Base-by-base conservation (phyloP, 2,888 invertebrate species). In the Arrhopalites spinosus region DNA sequence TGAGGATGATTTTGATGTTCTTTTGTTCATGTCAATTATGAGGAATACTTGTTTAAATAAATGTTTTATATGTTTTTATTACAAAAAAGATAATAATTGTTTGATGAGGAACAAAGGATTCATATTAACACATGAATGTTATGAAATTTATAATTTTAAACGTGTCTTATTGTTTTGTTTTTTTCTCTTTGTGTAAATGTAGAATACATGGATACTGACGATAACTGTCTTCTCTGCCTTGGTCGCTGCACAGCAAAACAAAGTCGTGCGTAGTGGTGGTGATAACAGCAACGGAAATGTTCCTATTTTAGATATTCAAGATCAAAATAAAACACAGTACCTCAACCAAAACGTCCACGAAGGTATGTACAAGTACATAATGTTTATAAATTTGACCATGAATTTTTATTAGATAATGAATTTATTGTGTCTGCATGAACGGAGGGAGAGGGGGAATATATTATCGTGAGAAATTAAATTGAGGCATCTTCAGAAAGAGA, bases 271-370 rank as follows among this genome's bases (percentile, higher is more conserved):
- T 70, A 75, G 78, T 13, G 78, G 76, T 20, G 76, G 77, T 56
- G 77, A 77, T 56, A 78, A 66, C n/a, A 72, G 78, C 47, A 77
- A 90, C 89, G 84, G 91, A 91, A 85, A 87, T 90, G n/a, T 89
- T 11, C 50, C 80, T 15, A 77, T 92, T 75, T 89, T 92, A 27
- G 89, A 90, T 83, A 92, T 92, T 77, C 89, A 90, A 83, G 91
- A 92, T 84, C 88, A 88, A 75, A 90, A 90, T 83, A 92, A 92
- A 85, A 90, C 88, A 73, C 92, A 92, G 86, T 92, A 92, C 84
- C 89, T 91, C 81, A 90, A 91, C 84, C 91, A 91, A 82, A 91
- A 92, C 85, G 90, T 91, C 84, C 90, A 91, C 83, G 90, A 90
- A 81, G 91, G 92, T 92, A 86, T n/a, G n/a, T n/a, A n/a, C n/a